Base-by-base conservation (phyloP, 2,888 invertebrate species). In the Rotaria magnacalcarata region DNA sequence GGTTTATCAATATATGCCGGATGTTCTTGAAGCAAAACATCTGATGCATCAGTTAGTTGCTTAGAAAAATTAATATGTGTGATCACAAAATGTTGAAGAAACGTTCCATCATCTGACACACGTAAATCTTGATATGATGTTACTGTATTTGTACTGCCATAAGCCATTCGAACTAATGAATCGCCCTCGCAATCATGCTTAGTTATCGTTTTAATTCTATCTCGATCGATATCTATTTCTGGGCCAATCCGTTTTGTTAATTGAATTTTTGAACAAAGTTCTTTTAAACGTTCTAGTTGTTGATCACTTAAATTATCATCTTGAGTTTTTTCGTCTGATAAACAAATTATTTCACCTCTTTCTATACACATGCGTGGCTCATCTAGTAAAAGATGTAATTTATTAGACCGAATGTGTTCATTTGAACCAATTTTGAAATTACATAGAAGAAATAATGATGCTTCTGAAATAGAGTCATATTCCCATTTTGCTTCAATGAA, bases 181-280 rank as follows among this genome's bases (percentile, higher is more conserved):
- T 80, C 80, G 11, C 47, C 80, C 47, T 24, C 24, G 34, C 80
- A 80, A 47, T 80, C 47, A 80, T 80, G 14, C 47, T 80, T 80
- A 24, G 80, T 80, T 47, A 80, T 43, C 8, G 1, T 80, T 47
- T 47, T 43, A 11, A 47, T n/a, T n/a, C 24, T 21, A 80, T 47
- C 43, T 2, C 24, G 16, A n/a, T 80, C n/a, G 8, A 80, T n/a
- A 80, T 80, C 47, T 19, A 80, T 80, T 80, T 80, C 47, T 47
- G 80, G 80, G 14, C 80, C 80, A 4, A 24, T 14, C n/a, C 24
- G 80, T n/a, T 47, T 11, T 80, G 24, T 0, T 47, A 21, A 21
- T 47, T 47, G n/a, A 47, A 80, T 80, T 7, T 80, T 80, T 11
- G 47, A 34, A 27, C 19, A 6, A 34, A 67, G 34, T 19, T 67